These are phyloP conservation scores for Nomia melanderi DNA, from an alignment of 1,140 invertebrate species.

Conservation along the genomic window DNA sequence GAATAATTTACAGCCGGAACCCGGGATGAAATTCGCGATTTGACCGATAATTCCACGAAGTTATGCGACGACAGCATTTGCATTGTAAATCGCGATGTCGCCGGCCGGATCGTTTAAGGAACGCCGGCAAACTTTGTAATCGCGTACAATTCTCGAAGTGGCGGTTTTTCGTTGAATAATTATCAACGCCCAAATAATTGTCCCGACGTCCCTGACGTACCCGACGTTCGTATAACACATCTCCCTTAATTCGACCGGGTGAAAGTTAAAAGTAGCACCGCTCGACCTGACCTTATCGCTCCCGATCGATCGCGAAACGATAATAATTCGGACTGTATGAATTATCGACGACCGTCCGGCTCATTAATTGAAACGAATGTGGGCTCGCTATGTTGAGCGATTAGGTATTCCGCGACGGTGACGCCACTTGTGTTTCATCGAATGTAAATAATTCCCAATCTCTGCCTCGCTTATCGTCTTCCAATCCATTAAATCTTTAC, in stretches of 20 bases:
- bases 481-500: no score
- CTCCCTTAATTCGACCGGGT: slow-evolving; percentile 6
- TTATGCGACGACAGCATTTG: slow-evolving; percentile 48
- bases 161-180: slow-evolving; percentile 43
- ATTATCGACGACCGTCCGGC: neutral
- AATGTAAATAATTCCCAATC: no score
- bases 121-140: slow-evolving; percentile 44
- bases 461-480: no score
- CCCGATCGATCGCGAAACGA: neutral
- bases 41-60: slow-evolving; percentile 52
- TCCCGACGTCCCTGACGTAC: neutral
- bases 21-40: slow-evolving; percentile 52
- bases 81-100: slow-evolving; percentile 58
- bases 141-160: slow-evolving; percentile 40
- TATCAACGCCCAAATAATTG: neutral
- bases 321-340: neutral
- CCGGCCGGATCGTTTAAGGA: slow-evolving; percentile 41
- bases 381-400: neutral
- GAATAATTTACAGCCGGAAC: slow-evolving; percentile 40
- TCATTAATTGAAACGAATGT: neutral
- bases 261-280: slow-evolving; percentile 32
- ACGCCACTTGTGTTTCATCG: no score
- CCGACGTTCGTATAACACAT: neutral
- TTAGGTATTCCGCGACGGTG: neutral
- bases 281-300: slow-evolving; percentile 9